Conservation (phyloP, 2,888 invertebrate species). For the Nemotelus nigrinus region DNA sequence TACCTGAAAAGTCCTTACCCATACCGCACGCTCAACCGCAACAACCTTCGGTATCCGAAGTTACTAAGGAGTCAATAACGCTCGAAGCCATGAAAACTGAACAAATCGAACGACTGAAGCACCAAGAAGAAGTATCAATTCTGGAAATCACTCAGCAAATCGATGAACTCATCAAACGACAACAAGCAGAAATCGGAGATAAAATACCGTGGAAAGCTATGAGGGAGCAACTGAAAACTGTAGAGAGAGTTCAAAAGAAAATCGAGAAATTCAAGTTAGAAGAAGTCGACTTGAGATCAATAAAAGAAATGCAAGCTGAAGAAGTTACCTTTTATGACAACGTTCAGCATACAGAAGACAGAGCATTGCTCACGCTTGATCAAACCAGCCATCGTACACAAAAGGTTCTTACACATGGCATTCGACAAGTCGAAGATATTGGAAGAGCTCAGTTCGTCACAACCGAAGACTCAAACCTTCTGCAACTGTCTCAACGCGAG, state of each 20-base stretch:
- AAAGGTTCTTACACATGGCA: slow-evolving; percentile 16
- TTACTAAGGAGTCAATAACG: slow-evolving; percentile 59
- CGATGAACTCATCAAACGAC: slow-evolving; percentile 61
- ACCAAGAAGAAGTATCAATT: slow-evolving; percentile 63
- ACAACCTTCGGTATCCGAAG: slow-evolving; percentile 15
- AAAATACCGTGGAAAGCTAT: slow-evolving; percentile 63
- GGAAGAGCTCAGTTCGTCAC: slow-evolving; percentile 59
- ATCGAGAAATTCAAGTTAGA: slow-evolving; percentile 65
- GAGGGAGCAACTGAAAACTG: slow-evolving; percentile 62
- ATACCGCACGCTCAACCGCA: slow-evolving; percentile 41
- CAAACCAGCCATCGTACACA: slow-evolving; percentile 5
- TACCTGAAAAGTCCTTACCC: slow-evolving; percentile 19
- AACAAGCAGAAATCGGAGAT: slow-evolving; percentile 55
- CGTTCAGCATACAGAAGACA: slow-evolving; percentile 69
- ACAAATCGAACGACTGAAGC: slow-evolving; percentile 62
- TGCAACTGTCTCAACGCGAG: slow-evolving; percentile 61
- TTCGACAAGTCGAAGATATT: slow-evolving; percentile 57
- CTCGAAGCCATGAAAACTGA: slow-evolving; percentile 59
- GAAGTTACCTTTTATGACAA: slow-evolving; percentile 64
- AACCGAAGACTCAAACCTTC: slow-evolving; percentile 61
- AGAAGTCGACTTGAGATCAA: slow-evolving; percentile 64
- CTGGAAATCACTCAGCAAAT: slow-evolving; percentile 63
- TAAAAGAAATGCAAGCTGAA: slow-evolving; percentile 45
- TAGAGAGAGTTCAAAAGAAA: slow-evolving; percentile 63
- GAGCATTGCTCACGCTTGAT: slow-evolving; percentile 67